These are phyloP conservation scores for Helicoverpa assulta DNA, from an alignment of 2,888 invertebrate species.

Conservation along the genomic window DNA sequence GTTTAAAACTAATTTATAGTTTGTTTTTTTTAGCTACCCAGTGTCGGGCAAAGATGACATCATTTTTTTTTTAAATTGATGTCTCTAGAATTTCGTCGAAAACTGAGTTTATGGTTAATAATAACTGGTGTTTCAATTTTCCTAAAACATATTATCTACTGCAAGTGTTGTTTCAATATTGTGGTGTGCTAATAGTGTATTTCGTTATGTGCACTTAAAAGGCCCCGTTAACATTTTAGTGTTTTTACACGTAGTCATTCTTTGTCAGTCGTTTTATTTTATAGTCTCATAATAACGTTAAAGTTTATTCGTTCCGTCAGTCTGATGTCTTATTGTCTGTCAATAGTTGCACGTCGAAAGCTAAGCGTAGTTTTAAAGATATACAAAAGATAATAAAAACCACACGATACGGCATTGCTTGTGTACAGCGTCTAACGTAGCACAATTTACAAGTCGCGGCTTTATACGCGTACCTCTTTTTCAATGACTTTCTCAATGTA, in stretches of 20 bases:
- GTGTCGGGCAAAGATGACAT: not conserved
- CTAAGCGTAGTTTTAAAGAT: conserved; percentile 83
- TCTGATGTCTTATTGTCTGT: conserved; percentile 60
- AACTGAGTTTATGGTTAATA: not conserved
- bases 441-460: conserved; percentile 83
- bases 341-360: conserved; percentile 81
- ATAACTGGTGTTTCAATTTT: conserved; percentile 43
- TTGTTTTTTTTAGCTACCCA: not conserved
- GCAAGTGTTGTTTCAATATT: conserved; percentile 68
- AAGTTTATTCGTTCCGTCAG: conserved; percentile 46
- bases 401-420: conserved; percentile 86
- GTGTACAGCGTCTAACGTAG: conserved; percentile 86
- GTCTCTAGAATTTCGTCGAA: conserved; percentile 14
- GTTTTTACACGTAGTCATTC: conserved; percentile 69
- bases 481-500: conserved; percentile 98
- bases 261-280: conserved; percentile 62
- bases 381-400: conserved; percentile 77
- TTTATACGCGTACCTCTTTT: conserved; percentile 94
- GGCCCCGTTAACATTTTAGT: conserved; percentile 66
- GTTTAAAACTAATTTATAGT: not conserved
- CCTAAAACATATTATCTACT: conserved; percentile 51
- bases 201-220: conserved; percentile 68
- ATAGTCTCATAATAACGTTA: conserved; percentile 43
- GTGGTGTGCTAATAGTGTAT: conserved; percentile 67
- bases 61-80: not conserved